A percentile compares a stretch with the other conserved stretches of the same genome.
phyloP scores from a whole-genome alignment of 2,888 invertebrate species.

The Phyllotreta cruciferae region DNA sequence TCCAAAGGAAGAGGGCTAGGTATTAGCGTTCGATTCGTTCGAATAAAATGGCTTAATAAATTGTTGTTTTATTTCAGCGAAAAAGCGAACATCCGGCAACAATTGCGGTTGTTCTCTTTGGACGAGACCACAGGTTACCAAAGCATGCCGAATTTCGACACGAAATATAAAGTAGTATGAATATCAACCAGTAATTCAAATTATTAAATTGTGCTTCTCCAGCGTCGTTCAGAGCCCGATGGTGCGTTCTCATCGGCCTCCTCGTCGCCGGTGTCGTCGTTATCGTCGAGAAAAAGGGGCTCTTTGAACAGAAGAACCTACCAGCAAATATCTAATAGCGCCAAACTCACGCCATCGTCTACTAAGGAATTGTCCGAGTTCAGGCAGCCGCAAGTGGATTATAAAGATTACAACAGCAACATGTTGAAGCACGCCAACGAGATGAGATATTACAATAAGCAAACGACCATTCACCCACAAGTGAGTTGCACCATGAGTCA shows the following conservation, averaged over 20 bases:
- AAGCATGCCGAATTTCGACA: slow-evolving; percentile 62
- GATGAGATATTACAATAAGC: slow-evolving; percentile 41
- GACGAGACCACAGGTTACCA: slow-evolving; percentile 67
- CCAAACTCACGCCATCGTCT: slow-evolving; percentile 62
- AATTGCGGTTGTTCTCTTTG: slow-evolving; percentile 74
- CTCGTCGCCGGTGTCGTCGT: slow-evolving; percentile 63
- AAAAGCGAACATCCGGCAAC: slow-evolving; percentile 78
- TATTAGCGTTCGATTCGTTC: slow-evolving; percentile 33
- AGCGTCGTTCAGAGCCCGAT: slow-evolving; percentile 75
- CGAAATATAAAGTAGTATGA: slow-evolving; percentile 45
- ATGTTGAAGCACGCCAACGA: slow-evolving; percentile 50
- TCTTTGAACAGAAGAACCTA: slow-evolving; percentile 1
- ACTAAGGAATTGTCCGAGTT: slow-evolving; percentile 66
- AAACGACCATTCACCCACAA: slow-evolving; percentile 65
- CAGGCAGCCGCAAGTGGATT: slow-evolving; percentile 63
- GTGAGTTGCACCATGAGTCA: slow-evolving; percentile 68
- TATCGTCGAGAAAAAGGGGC: slow-evolving; percentile 18
- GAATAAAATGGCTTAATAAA: too few species aligned
- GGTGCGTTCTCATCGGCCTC: slow-evolving; percentile 70
- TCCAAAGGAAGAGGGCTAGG: slow-evolving; percentile 80
- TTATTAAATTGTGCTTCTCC: slow-evolving; percentile 43
- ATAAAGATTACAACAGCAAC: slow-evolving; percentile 61
- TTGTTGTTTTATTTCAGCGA: slow-evolving; percentile 59
- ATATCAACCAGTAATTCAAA: not conserved
- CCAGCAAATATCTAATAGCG: slow-evolving; percentile 22